Evolutionary conservation across 2,113 vertebrate species (phyloP).

Genomic region (Chascanopsetta lugubris): DNA sequence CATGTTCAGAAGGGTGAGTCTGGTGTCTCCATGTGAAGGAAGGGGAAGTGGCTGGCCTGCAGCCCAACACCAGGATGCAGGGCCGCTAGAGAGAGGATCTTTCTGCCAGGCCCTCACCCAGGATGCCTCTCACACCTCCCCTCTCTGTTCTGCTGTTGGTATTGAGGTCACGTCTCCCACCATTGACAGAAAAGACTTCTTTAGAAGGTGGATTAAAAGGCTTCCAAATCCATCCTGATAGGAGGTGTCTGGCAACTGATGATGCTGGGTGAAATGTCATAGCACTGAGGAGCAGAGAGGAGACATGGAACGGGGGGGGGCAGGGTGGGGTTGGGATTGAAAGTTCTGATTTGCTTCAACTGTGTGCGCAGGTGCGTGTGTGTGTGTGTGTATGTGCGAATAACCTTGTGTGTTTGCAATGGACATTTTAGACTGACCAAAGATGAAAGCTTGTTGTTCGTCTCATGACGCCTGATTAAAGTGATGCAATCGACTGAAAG

Average conservation of each 20-base stretch:
- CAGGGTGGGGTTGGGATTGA: slow-evolving; percentile 14
- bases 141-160: slow-evolving; percentile 43
- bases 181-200: slow-evolving; percentile 75
- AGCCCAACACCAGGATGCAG: slow-evolving; percentile 43
- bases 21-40: slow-evolving; percentile 15
- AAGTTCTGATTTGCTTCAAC: slow-evolving; percentile 63
- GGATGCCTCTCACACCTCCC: slow-evolving; percentile 15
- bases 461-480: slow-evolving; percentile 57
- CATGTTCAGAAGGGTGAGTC: slow-evolving; percentile 31
- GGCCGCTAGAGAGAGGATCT: slow-evolving; percentile 60
- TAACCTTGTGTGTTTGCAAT: slow-evolving; percentile 25
- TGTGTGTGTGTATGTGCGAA: no score
- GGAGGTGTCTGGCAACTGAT: slow-evolving; percentile 72
- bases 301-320: slow-evolving; percentile 5
- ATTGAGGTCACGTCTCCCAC: slow-evolving; percentile 73
- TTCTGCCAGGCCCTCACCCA: slow-evolving; percentile 44
- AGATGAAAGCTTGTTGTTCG: slow-evolving; percentile 60
- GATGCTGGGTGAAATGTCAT: slow-evolving; percentile 64
- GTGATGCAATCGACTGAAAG: slow-evolving; percentile 76
- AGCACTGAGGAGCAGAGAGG: slow-evolving; percentile 30
- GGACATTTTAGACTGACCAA: slow-evolving; percentile 59
- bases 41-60: slow-evolving; percentile 44
- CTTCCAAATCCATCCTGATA: slow-evolving; percentile 67
- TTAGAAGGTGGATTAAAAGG: slow-evolving; percentile 73
- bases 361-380: slow-evolving; percentile 39